Percentiles rank a stretch among this genome's conserved stretches.
Evolutionary conservation across 30 jellyfish, hydroid and myxozoan genomes (phyloP).

Genomic region (Pseudorhiza aurosa): DNA sequence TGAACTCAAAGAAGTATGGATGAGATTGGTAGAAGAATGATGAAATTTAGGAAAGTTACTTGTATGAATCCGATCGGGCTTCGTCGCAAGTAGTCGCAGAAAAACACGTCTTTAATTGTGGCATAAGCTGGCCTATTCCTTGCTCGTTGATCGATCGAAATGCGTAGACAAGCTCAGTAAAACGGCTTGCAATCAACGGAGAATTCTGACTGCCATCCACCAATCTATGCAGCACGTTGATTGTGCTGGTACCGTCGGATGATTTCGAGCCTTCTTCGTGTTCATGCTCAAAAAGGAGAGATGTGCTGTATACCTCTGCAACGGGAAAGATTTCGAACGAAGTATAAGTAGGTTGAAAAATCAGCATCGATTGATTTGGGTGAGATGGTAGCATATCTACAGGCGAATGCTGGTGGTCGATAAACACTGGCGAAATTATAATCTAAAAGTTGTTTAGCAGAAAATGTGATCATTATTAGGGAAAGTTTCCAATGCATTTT

Average conservation of each 20-base stretch:
- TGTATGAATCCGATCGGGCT: neutral
- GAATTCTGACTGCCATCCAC: constrained; percentile 40
- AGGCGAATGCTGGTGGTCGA: too few relatives aligned
- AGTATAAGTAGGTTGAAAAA: too few relatives aligned
- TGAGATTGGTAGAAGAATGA: too few relatives aligned
- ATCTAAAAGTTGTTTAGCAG: too few relatives aligned
- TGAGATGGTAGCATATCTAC: too few relatives aligned
- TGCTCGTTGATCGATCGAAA: constrained; percentile 45
- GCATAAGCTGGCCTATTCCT: constrained; percentile 44
- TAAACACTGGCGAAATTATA: too few relatives aligned
- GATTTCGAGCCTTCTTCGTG: constrained; percentile 51
- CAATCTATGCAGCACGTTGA: constrained; percentile 37
- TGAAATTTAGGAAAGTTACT: too few relatives aligned
- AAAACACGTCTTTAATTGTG: constrained; percentile 39
- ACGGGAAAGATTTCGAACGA: neutral
- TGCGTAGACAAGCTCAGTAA: constrained; percentile 76
- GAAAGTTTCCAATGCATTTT: too few relatives aligned
- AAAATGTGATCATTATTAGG: too few relatives aligned
- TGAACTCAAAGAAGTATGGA: too few relatives aligned
- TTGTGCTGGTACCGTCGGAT: constrained; percentile 31
- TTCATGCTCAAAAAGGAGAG: constrained; percentile 74
- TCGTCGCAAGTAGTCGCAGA: neutral
- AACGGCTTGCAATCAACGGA: constrained; percentile 67
- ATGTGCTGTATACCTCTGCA: constrained; percentile 64
- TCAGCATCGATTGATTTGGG: too few relatives aligned